Evolutionary conservation across 1,140 invertebrate genomes (phyloP), one percentile per base, ranked within the genome.

Genomic region (Psix sp.): DNA sequence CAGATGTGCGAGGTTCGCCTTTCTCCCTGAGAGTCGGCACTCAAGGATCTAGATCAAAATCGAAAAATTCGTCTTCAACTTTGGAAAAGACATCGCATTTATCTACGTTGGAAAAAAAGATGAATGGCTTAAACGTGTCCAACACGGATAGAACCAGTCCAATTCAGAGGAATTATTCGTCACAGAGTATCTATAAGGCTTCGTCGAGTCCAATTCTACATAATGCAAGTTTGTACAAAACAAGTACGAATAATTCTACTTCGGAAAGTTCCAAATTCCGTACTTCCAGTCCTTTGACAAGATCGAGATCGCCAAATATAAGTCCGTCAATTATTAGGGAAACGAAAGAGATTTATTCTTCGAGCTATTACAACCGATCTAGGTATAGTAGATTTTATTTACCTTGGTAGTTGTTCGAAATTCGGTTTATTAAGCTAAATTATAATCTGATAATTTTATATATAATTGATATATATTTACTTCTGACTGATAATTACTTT

Each of bases 1-100:
- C 94, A 72, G 96, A 98, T 80, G 94, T 99, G n/a, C 94, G 95
- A 89, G 96, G 97, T 84, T 93, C 92, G 9, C 93, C 93, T 1
- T 94, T 94, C 76, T 92, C 93, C 51, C 91, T 95, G 81, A 86
- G 93, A 40, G 93, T 95, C 20, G 94, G 93, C 49, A 92, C 88
- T 54, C 91, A 88, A 86, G 81, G 87, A 10, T 89, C 88, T 0
- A 85, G 40, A 38, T 11, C 88, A 7, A 88, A 80, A 13, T 85
- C 82, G 0, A 81, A 78, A 36, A 83, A 82, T 14, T 82, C 77
- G 0, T 79, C 79, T 0, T 80, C 84, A 0, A 84, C 73, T 6
- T 63, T 78, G 4, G 84, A 85, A 3, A 80, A 78, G 17, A 39
- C 67, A 11, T 79, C 82, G 0, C 83, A 83, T 18, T 40, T 84